Base-by-base conservation (phyloP, 1,140 invertebrate genomes). In the Solenopsis fugax region DNA sequence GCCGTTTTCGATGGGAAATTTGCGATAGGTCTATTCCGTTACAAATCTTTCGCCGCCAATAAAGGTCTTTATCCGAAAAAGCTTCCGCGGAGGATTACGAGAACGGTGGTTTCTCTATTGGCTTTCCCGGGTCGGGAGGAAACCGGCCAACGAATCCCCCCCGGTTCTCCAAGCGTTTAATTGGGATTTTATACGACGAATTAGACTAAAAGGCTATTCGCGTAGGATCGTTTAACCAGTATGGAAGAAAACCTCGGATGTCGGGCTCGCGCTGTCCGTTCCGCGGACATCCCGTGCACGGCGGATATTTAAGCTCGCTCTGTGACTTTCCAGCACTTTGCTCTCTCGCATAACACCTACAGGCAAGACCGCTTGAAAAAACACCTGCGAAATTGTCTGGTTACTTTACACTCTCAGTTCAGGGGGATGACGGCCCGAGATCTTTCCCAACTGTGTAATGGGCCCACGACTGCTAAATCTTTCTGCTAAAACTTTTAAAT, bases 161-260 rank as follows among this genome's bases (percentile, higher is more conserved):
- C n/a, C 69, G 45, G 45, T 69, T 81, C 54, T 34, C 69, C 50
- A 10, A 29, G 62, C 87, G 89, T 91, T 92, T 92, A 92, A 92
- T 92, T 91, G 89, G 77, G 81, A 92, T 92, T 92, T 92, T 92
- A 92, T 92, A 87, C 91, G 75, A 90, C 21, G 88, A 89, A 92
- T 92, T 92, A 92, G 90, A 90, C 92, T 92, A 92, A 92, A 92
- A 92, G 91, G 91, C 84, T 78, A 90, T 92, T 89, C 90, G 65
- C 80, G 81, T 84, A 84, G 54, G 56, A 48, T 75, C 69, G 41
- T 56, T 62, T 84, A 84, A 84, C 80, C 67, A 85, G 84, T 80
- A 78, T 75, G 41, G n/a, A 75, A 84, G 69, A 75, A 84, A 84
- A 50, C 24, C 69, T 62, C 54, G 80, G 41, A 84, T 24, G 54